Percentiles rank a stretch among this genome's conserved stretches.
These are phyloP conservation scores for Petroica traversi DNA, from an alignment of 2,113 vertebrate genomes.

Conservation along the genomic window DNA sequence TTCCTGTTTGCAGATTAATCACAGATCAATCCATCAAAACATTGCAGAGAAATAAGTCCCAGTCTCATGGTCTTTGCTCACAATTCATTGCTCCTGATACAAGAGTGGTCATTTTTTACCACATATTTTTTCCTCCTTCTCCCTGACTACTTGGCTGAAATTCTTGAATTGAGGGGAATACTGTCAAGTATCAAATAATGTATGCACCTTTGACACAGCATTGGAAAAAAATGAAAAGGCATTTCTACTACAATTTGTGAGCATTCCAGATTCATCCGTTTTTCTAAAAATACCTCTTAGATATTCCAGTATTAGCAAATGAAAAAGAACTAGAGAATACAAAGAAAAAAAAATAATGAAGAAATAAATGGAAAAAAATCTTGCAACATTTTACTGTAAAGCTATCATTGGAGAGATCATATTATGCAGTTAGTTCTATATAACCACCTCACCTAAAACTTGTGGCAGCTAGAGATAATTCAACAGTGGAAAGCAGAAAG, in stretches of 20 bases:
- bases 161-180: neutral
- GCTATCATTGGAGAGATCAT: neutral
- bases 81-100: neutral
- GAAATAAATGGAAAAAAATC: neutral
- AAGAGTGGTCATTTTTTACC: neutral
- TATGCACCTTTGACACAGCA: neutral
- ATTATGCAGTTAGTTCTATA: neutral
- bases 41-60: neutral
- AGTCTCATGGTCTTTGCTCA: neutral
- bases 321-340: neutral
- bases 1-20: constrained; percentile 15
- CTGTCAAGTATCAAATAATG: neutral
- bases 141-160: neutral
- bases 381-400: neutral
- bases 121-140: neutral
- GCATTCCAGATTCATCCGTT: neutral
- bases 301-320: neutral
- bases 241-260: neutral
- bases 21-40: neutral
- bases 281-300: neutral
- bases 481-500: constrained; percentile 6
- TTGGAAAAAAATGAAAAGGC: neutral
- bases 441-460: constrained; percentile 19
- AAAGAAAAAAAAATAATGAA: neutral
- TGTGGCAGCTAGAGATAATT: constrained; percentile 38